phyloP scores from a whole-genome alignment of 2,888 invertebrate genomes.

The Cephus runcator region DNA sequence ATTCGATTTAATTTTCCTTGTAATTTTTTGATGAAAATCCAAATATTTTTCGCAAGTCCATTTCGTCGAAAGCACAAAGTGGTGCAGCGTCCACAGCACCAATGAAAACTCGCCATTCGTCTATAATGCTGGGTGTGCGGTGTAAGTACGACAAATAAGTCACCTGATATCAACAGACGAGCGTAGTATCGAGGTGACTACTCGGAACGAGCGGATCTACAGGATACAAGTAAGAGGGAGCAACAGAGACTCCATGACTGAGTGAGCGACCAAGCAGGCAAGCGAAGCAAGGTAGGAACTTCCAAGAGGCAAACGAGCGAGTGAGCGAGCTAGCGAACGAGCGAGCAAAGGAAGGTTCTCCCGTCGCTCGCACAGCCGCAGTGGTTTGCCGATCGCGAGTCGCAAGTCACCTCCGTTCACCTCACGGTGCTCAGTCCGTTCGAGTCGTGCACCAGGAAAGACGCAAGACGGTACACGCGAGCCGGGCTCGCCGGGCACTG shows the following conservation, averaged over 20 bases:
- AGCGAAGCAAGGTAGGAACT: not conserved
- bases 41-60: not conserved
- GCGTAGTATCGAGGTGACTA: not conserved
- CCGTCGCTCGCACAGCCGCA: conserved; percentile 33
- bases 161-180: not conserved
- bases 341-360: conserved; percentile 16
- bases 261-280: not conserved
- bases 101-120: not conserved
- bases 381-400: conserved; percentile 49
- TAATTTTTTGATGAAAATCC: not conserved
- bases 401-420: conserved; percentile 63
- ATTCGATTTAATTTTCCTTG: not conserved
- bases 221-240: not conserved
- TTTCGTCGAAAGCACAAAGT: not conserved
- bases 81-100: not conserved
- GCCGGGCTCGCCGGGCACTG: conserved; percentile 34
- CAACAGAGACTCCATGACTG: not conserved
- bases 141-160: not conserved
- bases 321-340: not conserved
- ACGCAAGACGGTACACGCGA: conserved; percentile 38
- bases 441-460: conserved; percentile 54
- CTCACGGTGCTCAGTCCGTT: conserved; percentile 53
- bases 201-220: not conserved
- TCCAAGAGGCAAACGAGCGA: not conserved
- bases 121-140: not conserved